Evolutionary conservation across 1,140 invertebrate species (phyloP).

Genomic region (Drosophila oshimai): DNA sequence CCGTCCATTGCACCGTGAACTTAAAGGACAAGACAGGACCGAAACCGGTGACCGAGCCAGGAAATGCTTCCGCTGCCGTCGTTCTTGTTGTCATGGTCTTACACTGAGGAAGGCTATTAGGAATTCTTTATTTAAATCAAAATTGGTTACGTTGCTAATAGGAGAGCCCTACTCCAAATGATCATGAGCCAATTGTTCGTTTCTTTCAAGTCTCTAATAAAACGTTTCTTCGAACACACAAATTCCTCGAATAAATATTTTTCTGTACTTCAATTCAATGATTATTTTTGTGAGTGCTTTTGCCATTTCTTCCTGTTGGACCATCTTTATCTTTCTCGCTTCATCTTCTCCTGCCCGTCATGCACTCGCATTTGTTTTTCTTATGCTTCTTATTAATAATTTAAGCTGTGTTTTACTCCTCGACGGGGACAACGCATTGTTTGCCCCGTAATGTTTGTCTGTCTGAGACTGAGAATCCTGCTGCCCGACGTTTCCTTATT

Average conservation of each 20-base stretch:
- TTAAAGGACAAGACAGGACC: conserved; percentile 2
- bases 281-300: not conserved
- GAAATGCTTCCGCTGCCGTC: conserved; percentile 2
- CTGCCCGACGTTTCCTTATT: conserved; percentile 35
- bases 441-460: conserved; percentile 33
- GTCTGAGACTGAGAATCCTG: conserved; percentile 12
- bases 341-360: conserved; percentile 7
- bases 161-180: too few relatives aligned
- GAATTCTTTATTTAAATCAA: not conserved
- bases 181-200: too few relatives aligned
- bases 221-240: too few relatives aligned
- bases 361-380: conserved; percentile 74
- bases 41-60: conserved; percentile 7
- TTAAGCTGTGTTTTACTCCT: conserved; percentile 70
- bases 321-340: conserved; percentile 44
- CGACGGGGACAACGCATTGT: conserved; percentile 62
- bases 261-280: not conserved
- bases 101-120: not conserved
- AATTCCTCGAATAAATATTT: too few relatives aligned
- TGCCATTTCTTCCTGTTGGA: conserved; percentile 15
- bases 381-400: conserved; percentile 79
- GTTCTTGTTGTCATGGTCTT: not conserved
- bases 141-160: too few relatives aligned
- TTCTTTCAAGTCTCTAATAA: too few relatives aligned
- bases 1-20: conserved; percentile 29